phyloP scores from a whole-genome alignment of 2,113 vertebrate genomes.

The Elephantulus edwardii region DNA sequence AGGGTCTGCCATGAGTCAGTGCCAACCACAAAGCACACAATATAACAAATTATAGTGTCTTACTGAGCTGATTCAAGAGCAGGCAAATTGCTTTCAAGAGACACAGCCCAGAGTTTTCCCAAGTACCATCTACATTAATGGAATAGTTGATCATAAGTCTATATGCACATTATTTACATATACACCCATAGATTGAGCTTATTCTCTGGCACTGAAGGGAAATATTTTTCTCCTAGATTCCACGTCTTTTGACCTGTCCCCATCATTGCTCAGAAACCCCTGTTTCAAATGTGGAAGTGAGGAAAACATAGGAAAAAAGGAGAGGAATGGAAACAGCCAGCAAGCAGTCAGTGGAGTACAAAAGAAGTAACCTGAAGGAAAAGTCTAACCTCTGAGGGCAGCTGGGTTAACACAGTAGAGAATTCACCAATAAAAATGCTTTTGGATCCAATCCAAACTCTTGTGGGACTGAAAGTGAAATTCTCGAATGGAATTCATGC shows the following conservation, averaged over 20 bases:
- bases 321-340: background rate
- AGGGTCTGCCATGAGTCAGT: too few relatives aligned
- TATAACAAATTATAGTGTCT: too few relatives aligned
- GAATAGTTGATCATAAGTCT: background rate
- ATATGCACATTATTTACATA: background rate
- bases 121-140: background rate
- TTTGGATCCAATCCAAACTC: slow-evolving; percentile 17
- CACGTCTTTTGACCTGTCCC: background rate
- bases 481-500: background rate
- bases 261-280: slow-evolving; percentile 44
- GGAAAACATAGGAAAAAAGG: background rate
- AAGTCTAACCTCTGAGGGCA: background rate
- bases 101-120: background rate
- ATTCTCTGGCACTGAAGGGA: slow-evolving; percentile 34
- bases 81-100: too few relatives aligned
- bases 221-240: slow-evolving; percentile 10
- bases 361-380: background rate
- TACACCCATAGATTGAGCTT: background rate
- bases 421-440: slow-evolving; percentile 19
- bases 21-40: too few relatives aligned
- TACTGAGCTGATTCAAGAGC: too few relatives aligned
- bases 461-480: background rate
- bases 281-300: background rate
- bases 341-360: background rate
- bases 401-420: slow-evolving; percentile 1